Conservation (phyloP, 2,797 vertebrate genomes). For the Pogonophryne albipinna region DNA sequence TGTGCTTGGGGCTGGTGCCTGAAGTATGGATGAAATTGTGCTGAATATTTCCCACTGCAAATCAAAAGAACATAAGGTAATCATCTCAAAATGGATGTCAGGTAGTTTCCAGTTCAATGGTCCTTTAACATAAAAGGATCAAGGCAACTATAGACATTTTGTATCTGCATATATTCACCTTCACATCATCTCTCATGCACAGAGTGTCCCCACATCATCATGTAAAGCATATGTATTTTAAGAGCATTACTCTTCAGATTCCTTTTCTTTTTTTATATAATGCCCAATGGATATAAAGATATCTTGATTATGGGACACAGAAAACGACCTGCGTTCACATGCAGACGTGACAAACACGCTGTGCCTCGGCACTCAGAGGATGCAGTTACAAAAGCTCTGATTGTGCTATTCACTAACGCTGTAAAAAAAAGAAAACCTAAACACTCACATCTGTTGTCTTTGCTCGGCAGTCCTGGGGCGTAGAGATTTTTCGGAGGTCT, state of each 20-base stretch:
- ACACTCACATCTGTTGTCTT: slow-evolving; percentile 91
- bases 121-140: slow-evolving; percentile 35
- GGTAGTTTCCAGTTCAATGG: slow-evolving; percentile 41
- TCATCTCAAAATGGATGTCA: slow-evolving; percentile 65
- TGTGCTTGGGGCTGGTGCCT: slow-evolving; percentile 91
- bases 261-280: slow-evolving; percentile 4
- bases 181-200: slow-evolving; percentile 16
- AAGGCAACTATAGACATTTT: background rate
- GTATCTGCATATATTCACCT: slow-evolving; percentile 14
- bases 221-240: slow-evolving; percentile 6
- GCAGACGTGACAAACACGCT: slow-evolving; percentile 5
- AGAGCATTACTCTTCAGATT: slow-evolving; percentile 21
- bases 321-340: slow-evolving; percentile 14
- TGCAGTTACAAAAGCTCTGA: slow-evolving; percentile 35
- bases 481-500: slow-evolving; percentile 93
- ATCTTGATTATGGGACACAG: slow-evolving; percentile 18
- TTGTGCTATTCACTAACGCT: slow-evolving; percentile 43
- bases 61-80: slow-evolving; percentile 74
- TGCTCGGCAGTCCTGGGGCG: slow-evolving; percentile 87
- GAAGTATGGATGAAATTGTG: slow-evolving; percentile 93
- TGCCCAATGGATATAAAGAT: slow-evolving; percentile 23
- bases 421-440: slow-evolving; percentile 7
- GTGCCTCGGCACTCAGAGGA: slow-evolving; percentile 17
- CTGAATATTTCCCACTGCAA: slow-evolving; percentile 91
- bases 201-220: slow-evolving; percentile 11